These are phyloP conservation scores for Heteromormyrus szaboi DNA, from an alignment of 2,797 vertebrate genomes.

Conservation along the genomic window DNA sequence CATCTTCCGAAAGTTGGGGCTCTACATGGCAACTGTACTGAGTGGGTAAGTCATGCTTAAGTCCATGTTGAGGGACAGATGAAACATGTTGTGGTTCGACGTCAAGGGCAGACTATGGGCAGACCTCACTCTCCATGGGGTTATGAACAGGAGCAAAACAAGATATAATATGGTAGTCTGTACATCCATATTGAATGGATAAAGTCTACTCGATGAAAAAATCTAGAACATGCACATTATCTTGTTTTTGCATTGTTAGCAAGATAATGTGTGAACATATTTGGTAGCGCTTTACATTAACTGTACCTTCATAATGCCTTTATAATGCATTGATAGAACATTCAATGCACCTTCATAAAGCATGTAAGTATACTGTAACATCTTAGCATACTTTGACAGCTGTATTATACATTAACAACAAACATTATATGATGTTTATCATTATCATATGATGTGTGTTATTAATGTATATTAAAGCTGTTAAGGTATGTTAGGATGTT, in stretches of 20 bases:
- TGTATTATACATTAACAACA: neutral
- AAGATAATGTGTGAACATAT: neutral
- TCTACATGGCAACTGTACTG: constrained; percentile 74
- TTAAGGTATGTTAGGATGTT: neutral
- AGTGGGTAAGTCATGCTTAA: constrained; percentile 61
- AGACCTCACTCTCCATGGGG: neutral
- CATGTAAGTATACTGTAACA: neutral
- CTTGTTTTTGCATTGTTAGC: neutral
- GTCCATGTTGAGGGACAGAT: neutral
- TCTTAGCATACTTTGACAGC: neutral
- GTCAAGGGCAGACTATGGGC: neutral
- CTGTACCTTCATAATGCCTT: neutral
- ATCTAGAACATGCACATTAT: neutral
- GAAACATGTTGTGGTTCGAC: neutral
- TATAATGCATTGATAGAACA: neutral
- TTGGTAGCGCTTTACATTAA: neutral
- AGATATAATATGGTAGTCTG: neutral
- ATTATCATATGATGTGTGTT: neutral
- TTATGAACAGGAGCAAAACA: neutral
- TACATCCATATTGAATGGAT: neutral
- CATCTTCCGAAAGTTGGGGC: constrained; percentile 70
- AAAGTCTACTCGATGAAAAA: neutral
- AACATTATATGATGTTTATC: neutral
- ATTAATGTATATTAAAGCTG: neutral
- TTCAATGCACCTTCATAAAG: neutral